Evolutionary conservation across 1,140 invertebrate genomes (phyloP).

Genomic region (Mesaphorura yosii): DNA sequence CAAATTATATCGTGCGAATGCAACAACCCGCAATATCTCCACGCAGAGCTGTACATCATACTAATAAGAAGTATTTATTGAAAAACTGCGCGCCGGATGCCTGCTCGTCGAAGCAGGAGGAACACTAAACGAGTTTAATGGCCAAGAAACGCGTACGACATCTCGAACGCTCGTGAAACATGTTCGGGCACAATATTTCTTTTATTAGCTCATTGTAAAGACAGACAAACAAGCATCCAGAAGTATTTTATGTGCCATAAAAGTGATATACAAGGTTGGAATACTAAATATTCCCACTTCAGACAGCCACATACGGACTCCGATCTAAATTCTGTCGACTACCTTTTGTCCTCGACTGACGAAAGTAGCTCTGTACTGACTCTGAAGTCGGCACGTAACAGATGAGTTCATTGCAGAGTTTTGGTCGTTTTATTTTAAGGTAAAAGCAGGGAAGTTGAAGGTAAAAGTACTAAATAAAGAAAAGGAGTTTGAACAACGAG

Average conservation of each 20-base stretch:
- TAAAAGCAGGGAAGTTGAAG: too few relatives aligned
- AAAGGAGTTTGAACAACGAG: background rate
- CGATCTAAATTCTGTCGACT: background rate
- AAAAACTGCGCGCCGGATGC: background rate
- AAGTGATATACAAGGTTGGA: conserved; percentile 16
- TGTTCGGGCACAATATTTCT: background rate
- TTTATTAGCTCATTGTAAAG: too few relatives aligned
- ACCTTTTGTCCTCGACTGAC: background rate
- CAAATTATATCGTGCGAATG: too few relatives aligned
- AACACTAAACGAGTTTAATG: too few relatives aligned
- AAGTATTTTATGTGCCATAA: conserved; percentile 17
- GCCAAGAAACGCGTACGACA: background rate
- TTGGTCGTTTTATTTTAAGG: too few relatives aligned
- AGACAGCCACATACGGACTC: background rate
- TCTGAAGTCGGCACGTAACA: background rate
- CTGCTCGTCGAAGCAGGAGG: background rate
- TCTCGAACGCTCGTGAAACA: background rate
- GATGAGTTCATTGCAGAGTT: too few relatives aligned
- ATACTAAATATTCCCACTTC: conserved; percentile 11
- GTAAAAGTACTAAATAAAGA: too few relatives aligned
- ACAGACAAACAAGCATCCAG: too few relatives aligned
- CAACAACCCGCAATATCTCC: too few relatives aligned
- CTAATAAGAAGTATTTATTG: background rate
- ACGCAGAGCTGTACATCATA: too few relatives aligned
- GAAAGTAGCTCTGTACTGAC: background rate